Percentiles rank a stretch among this genome's conserved stretches.
These are phyloP conservation scores for Pseudomugil tenellus DNA, from an alignment of 2,797 vertebrate genomes.

Conservation along the genomic window DNA sequence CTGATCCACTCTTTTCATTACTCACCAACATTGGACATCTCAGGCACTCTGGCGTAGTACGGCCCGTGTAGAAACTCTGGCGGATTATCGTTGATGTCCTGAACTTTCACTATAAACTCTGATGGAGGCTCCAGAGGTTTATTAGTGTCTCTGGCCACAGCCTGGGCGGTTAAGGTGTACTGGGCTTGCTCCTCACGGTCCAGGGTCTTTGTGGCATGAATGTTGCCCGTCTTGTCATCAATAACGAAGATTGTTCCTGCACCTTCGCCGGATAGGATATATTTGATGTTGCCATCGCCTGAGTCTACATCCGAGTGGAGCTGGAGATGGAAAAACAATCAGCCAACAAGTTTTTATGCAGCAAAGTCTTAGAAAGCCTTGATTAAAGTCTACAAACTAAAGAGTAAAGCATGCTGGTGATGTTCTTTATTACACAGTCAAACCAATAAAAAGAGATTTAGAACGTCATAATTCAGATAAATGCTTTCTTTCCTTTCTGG, in stretches of 20 bases:
- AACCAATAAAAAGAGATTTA: constrained; percentile 51
- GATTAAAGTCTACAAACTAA: constrained; percentile 10
- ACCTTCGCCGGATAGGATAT: constrained; percentile 98
- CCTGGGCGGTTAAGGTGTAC: constrained; percentile 96
- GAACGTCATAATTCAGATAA: constrained; percentile 50
- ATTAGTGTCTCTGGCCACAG: constrained; percentile 92
- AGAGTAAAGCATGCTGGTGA: background rate
- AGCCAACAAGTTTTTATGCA: constrained; percentile 3
- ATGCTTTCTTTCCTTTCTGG: constrained; percentile 29
- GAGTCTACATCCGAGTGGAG: constrained; percentile 97
- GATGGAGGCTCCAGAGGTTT: constrained; percentile 95
- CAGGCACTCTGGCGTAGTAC: constrained; percentile 94
- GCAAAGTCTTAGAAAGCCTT: background rate
- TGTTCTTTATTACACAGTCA: constrained; percentile 3
- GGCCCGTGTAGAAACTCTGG: constrained; percentile 95
- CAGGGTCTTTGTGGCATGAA: constrained; percentile 97
- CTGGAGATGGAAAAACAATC: constrained; percentile 69
- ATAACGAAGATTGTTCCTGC: constrained; percentile 99
- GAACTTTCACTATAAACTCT: constrained; percentile 98
- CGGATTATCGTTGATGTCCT: constrained; percentile 98
- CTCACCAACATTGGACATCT: constrained; percentile 98
- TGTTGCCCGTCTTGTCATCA: constrained; percentile 98
- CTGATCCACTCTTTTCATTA: constrained; percentile 41
- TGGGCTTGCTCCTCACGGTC: constrained; percentile 97
- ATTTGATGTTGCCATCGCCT: constrained; percentile 95